These are phyloP conservation scores for Calonectris borealis DNA, from an alignment of 2,113 vertebrate genomes.

Conservation along the genomic window DNA sequence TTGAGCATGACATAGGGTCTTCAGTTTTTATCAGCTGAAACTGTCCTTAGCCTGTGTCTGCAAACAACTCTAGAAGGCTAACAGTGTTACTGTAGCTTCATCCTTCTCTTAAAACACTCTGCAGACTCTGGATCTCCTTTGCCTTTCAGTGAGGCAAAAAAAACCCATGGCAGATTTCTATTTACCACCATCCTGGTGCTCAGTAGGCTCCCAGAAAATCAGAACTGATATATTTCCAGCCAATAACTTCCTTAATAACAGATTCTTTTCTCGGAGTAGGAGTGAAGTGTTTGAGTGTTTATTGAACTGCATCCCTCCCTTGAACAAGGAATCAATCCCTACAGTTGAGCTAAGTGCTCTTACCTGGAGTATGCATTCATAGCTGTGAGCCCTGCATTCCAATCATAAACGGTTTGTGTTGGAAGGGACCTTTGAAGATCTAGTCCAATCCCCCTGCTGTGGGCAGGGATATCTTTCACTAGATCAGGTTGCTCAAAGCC, in stretches of 20 bases:
- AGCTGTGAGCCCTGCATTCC: not conserved
- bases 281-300: not conserved
- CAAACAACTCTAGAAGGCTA: not conserved
- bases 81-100: not conserved
- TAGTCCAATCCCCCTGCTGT: too few relatives aligned
- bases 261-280: not conserved
- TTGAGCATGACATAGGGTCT: not conserved
- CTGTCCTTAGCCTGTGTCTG: not conserved
- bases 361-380: not conserved
- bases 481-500: too few relatives aligned
- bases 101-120: not conserved
- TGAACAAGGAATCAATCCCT: not conserved
- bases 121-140: not conserved
- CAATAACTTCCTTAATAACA: not conserved
- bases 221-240: not conserved
- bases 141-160: not conserved
- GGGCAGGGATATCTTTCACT: too few relatives aligned
- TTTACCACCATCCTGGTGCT: not conserved
- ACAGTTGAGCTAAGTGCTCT: not conserved
- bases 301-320: not conserved
- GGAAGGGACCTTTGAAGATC: too few relatives aligned
- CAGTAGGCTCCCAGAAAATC: not conserved
- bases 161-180: not conserved
- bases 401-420: not conserved
- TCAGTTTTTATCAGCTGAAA: not conserved